Conservation (phyloP, 1,140 invertebrate genomes). For the Drosophila ironensis region DNA sequence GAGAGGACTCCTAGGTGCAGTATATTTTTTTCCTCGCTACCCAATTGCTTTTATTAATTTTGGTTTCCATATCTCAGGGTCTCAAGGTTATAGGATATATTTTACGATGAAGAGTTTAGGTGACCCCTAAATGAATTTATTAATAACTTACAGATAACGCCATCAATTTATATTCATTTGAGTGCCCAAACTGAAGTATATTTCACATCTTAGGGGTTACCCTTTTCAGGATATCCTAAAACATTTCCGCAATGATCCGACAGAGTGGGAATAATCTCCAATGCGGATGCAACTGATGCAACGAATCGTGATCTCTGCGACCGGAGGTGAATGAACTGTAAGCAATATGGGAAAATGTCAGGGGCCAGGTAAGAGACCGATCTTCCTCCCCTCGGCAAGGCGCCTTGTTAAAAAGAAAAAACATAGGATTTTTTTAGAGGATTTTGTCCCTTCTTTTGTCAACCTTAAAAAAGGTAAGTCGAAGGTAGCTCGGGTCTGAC, state of each 20-base stretch:
- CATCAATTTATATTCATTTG: slow-evolving; percentile 5
- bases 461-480: slow-evolving; percentile 27
- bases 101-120: too few relatives aligned
- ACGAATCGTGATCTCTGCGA: slow-evolving; percentile 11
- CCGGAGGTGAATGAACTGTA: slow-evolving; percentile 58
- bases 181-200: not conserved
- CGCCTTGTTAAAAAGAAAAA: slow-evolving; percentile 20
- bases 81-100: too few relatives aligned
- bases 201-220: slow-evolving; percentile 7
- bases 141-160: too few relatives aligned
- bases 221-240: not conserved
- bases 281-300: slow-evolving; percentile 20
- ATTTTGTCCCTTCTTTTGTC: slow-evolving; percentile 50
- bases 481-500: not conserved
- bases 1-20: too few relatives aligned
- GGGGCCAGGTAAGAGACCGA: slow-evolving; percentile 45
- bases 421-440: slow-evolving; percentile 21
- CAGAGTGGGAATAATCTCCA: slow-evolving; percentile 14
- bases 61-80: too few relatives aligned
- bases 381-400: slow-evolving; percentile 14
- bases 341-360: slow-evolving; percentile 37
- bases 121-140: too few relatives aligned
- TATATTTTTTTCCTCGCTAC: too few relatives aligned
- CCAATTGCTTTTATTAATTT: too few relatives aligned
- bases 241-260: slow-evolving; percentile 6